These are phyloP conservation scores for Thereva unica DNA, from an alignment of 2,888 invertebrate genomes.

Conservation along the genomic window DNA sequence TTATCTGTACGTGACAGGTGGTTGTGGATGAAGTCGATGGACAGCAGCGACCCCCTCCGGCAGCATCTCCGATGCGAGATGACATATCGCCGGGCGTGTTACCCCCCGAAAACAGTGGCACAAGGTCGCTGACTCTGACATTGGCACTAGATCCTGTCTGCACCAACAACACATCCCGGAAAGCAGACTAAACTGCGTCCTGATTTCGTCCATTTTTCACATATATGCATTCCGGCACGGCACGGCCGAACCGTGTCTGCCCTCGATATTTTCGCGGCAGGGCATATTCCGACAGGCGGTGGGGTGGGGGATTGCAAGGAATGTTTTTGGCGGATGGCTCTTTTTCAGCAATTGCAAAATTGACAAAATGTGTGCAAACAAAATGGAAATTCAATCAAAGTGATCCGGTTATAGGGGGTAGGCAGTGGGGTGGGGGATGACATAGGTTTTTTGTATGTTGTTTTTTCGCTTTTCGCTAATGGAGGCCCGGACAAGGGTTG, in stretches of 20 bases:
- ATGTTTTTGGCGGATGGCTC: background rate
- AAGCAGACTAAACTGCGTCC: background rate
- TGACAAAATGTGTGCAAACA: slow-evolving; percentile 29
- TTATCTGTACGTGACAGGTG: slow-evolving; percentile 36
- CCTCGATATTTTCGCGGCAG: background rate
- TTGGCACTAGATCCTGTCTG: slow-evolving; percentile 21
- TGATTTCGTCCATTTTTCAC: slow-evolving; percentile 23
- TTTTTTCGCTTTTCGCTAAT: too few species aligned
- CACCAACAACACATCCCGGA: slow-evolving; percentile 1
- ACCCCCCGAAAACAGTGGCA: slow-evolving; percentile 6
- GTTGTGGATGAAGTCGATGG: background rate
- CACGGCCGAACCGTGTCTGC: background rate
- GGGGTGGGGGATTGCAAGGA: background rate
- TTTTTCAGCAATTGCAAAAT: slow-evolving; percentile 14
- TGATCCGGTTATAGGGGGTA: background rate
- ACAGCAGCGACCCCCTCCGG: background rate
- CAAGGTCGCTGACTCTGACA: slow-evolving; percentile 34
- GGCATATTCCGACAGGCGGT: background rate
- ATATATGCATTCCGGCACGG: slow-evolving; percentile 16
- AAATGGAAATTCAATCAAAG: slow-evolving; percentile 34
- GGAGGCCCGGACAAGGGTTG: too few species aligned
- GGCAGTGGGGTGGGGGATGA: background rate
- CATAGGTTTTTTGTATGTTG: background rate
- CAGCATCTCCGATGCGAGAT: background rate
- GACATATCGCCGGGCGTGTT: slow-evolving; percentile 5